phyloP scores from a whole-genome alignment of 1,140 invertebrate species.

The Rhysida immarginata region DNA sequence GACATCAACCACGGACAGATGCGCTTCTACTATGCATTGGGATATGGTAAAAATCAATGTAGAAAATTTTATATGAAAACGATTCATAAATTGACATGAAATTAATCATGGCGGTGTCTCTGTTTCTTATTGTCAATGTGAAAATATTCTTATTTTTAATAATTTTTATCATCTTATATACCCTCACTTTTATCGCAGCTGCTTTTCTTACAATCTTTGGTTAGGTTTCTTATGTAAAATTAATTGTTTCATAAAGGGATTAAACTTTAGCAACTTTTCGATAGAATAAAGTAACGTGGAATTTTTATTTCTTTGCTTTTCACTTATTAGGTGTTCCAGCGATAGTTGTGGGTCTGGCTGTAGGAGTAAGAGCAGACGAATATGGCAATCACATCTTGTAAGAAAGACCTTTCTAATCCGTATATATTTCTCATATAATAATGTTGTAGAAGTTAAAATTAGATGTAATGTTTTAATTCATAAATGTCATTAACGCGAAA shows the following conservation, averaged over 20 bases:
- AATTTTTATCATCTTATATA: no score
- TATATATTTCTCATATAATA: slow-evolving; percentile 27
- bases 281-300: no score
- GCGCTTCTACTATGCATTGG: slow-evolving; percentile 85
- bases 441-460: not conserved
- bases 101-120: no score
- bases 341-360: slow-evolving; percentile 73
- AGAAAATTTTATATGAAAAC: no score
- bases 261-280: no score
- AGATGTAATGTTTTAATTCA: slow-evolving; percentile 8
- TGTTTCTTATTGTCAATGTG: not conserved
- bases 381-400: slow-evolving; percentile 88
- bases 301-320: no score
- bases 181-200: no score
- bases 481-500: not conserved
- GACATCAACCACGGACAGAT: slow-evolving; percentile 92
- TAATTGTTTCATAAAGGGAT: no score
- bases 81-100: no score
- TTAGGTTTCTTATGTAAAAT: no score
- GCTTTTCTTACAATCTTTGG: no score
- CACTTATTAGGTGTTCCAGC: slow-evolving; percentile 52
- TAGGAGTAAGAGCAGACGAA: slow-evolving; percentile 84
- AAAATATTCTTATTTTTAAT: not conserved
- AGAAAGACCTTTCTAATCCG: slow-evolving; percentile 29
- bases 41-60: slow-evolving; percentile 67